Percentiles rank a stretch among this genome's conserved stretches.
These are phyloP conservation scores for Drosophila falleni DNA, from an alignment of 2,888 invertebrate genomes.

Conservation along the genomic window DNA sequence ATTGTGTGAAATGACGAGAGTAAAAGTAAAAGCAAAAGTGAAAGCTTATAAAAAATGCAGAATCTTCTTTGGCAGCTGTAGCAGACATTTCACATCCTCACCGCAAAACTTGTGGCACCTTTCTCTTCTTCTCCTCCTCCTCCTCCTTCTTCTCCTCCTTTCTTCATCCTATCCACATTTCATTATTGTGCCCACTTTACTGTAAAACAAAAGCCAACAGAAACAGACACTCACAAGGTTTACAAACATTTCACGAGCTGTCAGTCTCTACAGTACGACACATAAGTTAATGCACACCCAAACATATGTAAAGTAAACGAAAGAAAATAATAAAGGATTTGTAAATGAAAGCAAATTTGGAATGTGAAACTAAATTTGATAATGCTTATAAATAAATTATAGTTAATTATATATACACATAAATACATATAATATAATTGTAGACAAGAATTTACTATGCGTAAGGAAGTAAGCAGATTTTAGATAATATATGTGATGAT, in stretches of 20 bases:
- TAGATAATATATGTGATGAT: constrained; percentile 72
- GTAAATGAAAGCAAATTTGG: constrained; percentile 23
- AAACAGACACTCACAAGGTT: constrained; percentile 38
- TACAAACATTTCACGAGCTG: constrained; percentile 50
- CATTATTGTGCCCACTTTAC: constrained; percentile 51
- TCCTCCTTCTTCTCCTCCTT: background rate
- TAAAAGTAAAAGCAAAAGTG: constrained; percentile 34
- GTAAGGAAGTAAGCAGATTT: constrained; percentile 65
- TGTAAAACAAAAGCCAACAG: constrained; percentile 33
- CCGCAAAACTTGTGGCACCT: constrained; percentile 50
- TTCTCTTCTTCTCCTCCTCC: background rate
- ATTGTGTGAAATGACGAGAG: constrained; percentile 53
- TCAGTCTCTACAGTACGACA: constrained; percentile 24
- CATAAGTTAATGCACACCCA: constrained; percentile 25
- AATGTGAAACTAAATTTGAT: constrained; percentile 28
- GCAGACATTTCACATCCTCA: constrained; percentile 17
- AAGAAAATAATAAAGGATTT: constrained; percentile 1
- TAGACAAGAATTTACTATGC: constrained; percentile 71
- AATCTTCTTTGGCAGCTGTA: constrained; percentile 18
- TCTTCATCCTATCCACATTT: constrained; percentile 50
- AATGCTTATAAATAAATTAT: constrained; percentile 31
- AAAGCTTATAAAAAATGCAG: constrained; percentile 51
- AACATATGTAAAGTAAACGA: constrained; percentile 22
- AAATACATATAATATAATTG: constrained; percentile 40
- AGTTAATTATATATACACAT: constrained; percentile 17